Conservation (phyloP, 2,888 invertebrate genomes). For the Ennomos fuscantarius region DNA sequence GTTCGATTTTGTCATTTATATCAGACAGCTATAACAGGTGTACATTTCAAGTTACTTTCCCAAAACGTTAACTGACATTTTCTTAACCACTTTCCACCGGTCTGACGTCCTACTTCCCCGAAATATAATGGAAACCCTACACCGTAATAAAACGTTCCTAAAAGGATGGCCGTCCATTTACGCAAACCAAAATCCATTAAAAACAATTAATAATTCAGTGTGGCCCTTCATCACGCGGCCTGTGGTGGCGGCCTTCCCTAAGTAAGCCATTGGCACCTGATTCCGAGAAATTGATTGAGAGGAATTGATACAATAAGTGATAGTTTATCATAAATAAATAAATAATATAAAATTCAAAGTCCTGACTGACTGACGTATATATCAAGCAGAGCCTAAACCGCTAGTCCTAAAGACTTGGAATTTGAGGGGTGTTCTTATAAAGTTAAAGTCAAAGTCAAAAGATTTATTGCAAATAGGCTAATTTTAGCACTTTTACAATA, state of each 20-base stretch:
- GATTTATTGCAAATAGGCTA: too few relatives aligned
- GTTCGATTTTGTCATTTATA: neutral
- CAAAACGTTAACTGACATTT: too few relatives aligned
- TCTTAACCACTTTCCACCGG: neutral
- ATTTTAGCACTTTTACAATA: too few relatives aligned
- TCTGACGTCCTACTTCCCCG: neutral
- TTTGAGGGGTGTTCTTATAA: too few relatives aligned
- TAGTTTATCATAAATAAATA: too few relatives aligned
- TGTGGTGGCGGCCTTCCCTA: constrained; percentile 21
- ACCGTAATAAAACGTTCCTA: constrained; percentile 25
- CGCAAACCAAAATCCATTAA: constrained; percentile 46
- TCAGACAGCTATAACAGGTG: too few relatives aligned
- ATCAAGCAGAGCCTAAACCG: too few relatives aligned
- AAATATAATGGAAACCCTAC: constrained; percentile 17
- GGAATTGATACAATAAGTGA: neutral
- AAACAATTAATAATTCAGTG: constrained; percentile 54
- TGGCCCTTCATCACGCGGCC: constrained; percentile 47
- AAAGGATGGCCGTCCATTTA: constrained; percentile 34
- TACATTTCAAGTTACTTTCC: too few relatives aligned
- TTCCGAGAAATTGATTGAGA: constrained; percentile 3
- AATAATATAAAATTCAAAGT: too few relatives aligned
- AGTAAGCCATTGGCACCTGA: constrained; percentile 4
- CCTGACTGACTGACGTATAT: too few relatives aligned
- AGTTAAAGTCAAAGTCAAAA: too few relatives aligned
- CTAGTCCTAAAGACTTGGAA: too few relatives aligned